Evolutionary conservation across 2,113 vertebrate genomes (phyloP).

Genomic region (Lophochroa leadbeateri): DNA sequence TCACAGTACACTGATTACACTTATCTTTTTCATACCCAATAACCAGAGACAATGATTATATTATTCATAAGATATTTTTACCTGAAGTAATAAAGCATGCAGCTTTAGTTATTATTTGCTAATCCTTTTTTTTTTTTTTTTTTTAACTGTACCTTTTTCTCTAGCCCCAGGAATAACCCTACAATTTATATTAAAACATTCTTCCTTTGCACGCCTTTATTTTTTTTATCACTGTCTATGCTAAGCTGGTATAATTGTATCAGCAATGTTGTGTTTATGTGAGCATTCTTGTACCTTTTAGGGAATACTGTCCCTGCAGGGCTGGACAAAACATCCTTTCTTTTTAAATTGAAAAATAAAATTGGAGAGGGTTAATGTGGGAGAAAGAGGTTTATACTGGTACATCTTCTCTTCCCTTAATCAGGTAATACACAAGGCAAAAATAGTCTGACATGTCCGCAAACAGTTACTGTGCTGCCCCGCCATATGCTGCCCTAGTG

Average conservation of each 20-base stretch:
- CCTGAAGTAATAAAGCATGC: slow-evolving; percentile 77
- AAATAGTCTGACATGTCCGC: slow-evolving; percentile 39
- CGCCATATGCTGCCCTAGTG: slow-evolving; percentile 47
- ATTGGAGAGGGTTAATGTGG: slow-evolving; percentile 29
- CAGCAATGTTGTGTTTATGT: background rate
- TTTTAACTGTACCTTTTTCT: slow-evolving; percentile 52
- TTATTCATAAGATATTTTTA: slow-evolving; percentile 80
- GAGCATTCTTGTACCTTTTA: slow-evolving; percentile 11
- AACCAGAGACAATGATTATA: slow-evolving; percentile 78
- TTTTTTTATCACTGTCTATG: slow-evolving; percentile 18
- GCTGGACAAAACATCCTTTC: background rate
- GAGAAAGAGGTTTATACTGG: background rate
- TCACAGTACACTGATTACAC: slow-evolving; percentile 54
- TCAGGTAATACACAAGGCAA: slow-evolving; percentile 39
- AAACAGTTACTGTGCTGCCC: slow-evolving; percentile 51
- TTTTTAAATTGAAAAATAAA: slow-evolving; percentile 47
- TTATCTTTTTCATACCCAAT: slow-evolving; percentile 73
- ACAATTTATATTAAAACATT: slow-evolving; percentile 75
- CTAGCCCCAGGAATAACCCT: slow-evolving; percentile 67
- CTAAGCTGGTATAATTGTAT: slow-evolving; percentile 42
- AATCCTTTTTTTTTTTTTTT: slow-evolving; percentile 60
- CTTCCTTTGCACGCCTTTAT: slow-evolving; percentile 40
- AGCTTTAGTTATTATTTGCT: slow-evolving; percentile 77
- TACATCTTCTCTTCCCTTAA: background rate
- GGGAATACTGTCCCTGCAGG: background rate